Evolutionary conservation across 2,888 invertebrate genomes (phyloP).

Genomic region (Hylaea fasciaria): DNA sequence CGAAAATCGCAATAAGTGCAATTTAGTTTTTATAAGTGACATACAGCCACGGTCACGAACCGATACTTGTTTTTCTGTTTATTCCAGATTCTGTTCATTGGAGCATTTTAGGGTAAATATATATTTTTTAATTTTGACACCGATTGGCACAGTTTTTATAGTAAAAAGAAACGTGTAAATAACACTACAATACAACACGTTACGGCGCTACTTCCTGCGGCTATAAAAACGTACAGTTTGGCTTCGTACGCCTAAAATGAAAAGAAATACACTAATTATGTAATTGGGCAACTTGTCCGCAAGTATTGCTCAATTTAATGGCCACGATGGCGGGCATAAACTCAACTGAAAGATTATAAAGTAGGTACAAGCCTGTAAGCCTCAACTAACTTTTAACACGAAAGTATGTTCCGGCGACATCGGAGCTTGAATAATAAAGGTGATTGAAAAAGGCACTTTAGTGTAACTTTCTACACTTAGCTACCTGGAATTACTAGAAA

Average conservation of each 20-base stretch:
- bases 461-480: not conserved
- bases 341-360: constrained; percentile 16
- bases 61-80: too few species aligned
- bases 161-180: too few species aligned
- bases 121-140: too few species aligned
- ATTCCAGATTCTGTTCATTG: too few species aligned
- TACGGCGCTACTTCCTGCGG: too few species aligned
- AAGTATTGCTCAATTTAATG: constrained; percentile 3
- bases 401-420: constrained; percentile 11
- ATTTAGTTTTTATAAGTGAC: too few species aligned
- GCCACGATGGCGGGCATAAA: constrained; percentile 20
- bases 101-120: too few species aligned
- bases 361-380: not conserved
- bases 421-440: constrained; percentile 7
- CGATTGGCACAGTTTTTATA: too few species aligned
- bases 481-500: not conserved
- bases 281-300: not conserved
- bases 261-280: not conserved
- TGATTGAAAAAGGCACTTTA: constrained; percentile 1
- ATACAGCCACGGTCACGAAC: too few species aligned
- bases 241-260: not conserved
- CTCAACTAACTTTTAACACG: constrained; percentile 20
- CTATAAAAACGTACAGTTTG: not conserved
- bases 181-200: too few species aligned
- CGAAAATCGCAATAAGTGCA: too few species aligned